Percentiles rank a stretch among this genome's conserved stretches.
Conservation (phyloP, 92 coral and sea anemone genomes). For the Parazoanthus swiftii region DNA sequence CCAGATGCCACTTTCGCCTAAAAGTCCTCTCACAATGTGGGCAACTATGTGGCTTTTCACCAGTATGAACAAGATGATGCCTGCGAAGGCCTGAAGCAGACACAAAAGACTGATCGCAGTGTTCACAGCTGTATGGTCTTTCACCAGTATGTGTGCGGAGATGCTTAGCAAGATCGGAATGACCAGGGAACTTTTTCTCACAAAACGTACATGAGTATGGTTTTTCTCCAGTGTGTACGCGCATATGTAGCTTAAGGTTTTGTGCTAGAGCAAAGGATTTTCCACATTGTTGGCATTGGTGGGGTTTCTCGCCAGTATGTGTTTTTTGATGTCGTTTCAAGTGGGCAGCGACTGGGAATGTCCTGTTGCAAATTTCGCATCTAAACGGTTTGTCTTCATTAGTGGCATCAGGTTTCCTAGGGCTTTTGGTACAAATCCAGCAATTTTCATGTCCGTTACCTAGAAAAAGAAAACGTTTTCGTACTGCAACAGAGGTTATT, state of each 20-base stretch:
- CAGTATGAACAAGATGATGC: conserved; percentile 43
- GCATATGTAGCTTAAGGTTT: conserved; percentile 35
- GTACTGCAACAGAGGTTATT: conserved; percentile 35
- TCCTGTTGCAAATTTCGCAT: conserved; percentile 22
- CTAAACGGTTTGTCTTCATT: conserved; percentile 33
- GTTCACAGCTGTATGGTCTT: conserved; percentile 38
- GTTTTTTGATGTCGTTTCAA: conserved; percentile 33
- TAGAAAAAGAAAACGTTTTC: conserved; percentile 34
- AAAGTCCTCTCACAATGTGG: conserved; percentile 39
- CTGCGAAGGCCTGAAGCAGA: conserved; percentile 36
- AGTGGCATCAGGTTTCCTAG: conserved; percentile 7
- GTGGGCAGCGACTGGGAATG: conserved; percentile 39
- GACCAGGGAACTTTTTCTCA: conserved; percentile 33
- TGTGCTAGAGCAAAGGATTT: conserved; percentile 35
- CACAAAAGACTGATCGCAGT: conserved; percentile 37
- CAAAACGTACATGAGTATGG: conserved; percentile 39
- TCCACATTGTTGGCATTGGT: conserved; percentile 40
- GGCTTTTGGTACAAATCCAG: conserved; percentile 37
- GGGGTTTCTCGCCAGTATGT: conserved; percentile 37
- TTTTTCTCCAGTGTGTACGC: conserved; percentile 39
- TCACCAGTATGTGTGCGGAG: conserved; percentile 41
- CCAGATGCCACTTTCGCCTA: conserved; percentile 37
- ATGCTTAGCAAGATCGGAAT: conserved; percentile 39
- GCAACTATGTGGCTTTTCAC: conserved; percentile 35
- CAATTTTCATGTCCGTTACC: conserved; percentile 37